A percentile compares a stretch with the other conserved stretches of the same genome.
These are phyloP conservation scores for Lanistes nyassanus DNA, from an alignment of 1,140 invertebrate genomes.

Conservation along the genomic window DNA sequence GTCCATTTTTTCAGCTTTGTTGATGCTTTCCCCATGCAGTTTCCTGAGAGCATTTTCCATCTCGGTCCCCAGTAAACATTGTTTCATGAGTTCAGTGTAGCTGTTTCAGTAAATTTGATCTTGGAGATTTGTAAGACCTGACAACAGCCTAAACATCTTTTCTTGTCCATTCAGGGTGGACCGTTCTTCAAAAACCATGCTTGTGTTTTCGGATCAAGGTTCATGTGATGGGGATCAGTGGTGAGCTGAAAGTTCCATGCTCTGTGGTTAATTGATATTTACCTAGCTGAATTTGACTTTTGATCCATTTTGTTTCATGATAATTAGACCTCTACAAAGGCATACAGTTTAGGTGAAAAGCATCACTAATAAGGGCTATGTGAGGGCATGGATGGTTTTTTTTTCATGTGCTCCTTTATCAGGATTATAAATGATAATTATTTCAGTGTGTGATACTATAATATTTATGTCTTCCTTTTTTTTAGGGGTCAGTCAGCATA, in stretches of 20 bases:
- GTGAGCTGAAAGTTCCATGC: conserved; percentile 28
- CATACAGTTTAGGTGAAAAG: no score
- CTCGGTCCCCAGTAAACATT: no score
- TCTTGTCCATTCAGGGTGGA: conserved; percentile 26
- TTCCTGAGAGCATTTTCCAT: not conserved
- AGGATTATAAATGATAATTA: conserved; percentile 16
- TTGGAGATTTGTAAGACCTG: not conserved
- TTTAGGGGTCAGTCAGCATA: conserved; percentile 40
- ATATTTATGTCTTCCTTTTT: conserved; percentile 10
- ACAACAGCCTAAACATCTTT: not conserved
- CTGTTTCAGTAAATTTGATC: not conserved
- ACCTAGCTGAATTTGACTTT: no score
- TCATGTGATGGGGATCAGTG: conserved; percentile 39
- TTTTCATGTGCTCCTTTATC: not conserved
- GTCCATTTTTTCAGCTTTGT: not conserved
- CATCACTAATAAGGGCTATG: no score
- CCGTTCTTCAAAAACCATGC: conserved; percentile 37
- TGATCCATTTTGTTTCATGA: no score
- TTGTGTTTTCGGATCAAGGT: conserved; percentile 38
- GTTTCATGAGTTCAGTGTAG: no score
- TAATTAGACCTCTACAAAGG: no score
- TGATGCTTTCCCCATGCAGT: not conserved
- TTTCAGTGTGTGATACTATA: no score
- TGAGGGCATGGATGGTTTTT: not conserved
- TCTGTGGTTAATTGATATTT: no score